Evolutionary conservation across 2,113 vertebrate species (phyloP), one percentile per base, ranked within the genome.

Genomic region (Carassius auratus): DNA sequence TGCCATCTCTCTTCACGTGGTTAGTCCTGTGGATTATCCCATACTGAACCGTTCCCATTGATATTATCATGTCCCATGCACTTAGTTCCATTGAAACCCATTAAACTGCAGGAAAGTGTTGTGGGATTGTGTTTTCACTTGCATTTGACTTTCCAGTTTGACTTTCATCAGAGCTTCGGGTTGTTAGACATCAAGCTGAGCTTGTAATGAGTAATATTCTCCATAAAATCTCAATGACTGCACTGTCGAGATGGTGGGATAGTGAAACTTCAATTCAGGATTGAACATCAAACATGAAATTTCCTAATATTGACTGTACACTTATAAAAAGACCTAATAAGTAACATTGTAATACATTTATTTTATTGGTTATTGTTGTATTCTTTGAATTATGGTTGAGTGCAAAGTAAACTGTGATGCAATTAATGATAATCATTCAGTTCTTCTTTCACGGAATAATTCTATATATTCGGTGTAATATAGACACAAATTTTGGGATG

Each of bases 1-100:
- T 92, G 90, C 92, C 92, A 92, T 94, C 91, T 94, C 92, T 95
- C 91, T 92, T 92, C 92, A 89, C n/a, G 3, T 87, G 86, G 33
- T 84, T 88, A 89, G 90, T 89, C 86, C 89, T 93, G 92, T 89
- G 86, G 91, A 91, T 92, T 92, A 92, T 90, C 90, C 90, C 89
- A 85, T 89, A 91, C 90, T 92, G 85, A 92, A 92, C 90, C 90
- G 89, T 93, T 94, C 91, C 92, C 90, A 90, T 93, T 91, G 89
- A 91, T 91, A 92, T 92, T 91, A 92, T 90, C 83, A 89, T 89
- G 85, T 89, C 89, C 91, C 86, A 90, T 92, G 88, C 91, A 92
- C 91, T 93, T 91, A 91, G 86, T 86, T 84, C 85, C 84, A 86
- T 81, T 64, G 23, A 82, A 77, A 73, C 68, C 61, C 82, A 74